A percentile compares a stretch with the other conserved stretches of the same genome.
phyloP scores from a whole-genome alignment of 2,797 vertebrate species.

The Nannoperca australis region DNA sequence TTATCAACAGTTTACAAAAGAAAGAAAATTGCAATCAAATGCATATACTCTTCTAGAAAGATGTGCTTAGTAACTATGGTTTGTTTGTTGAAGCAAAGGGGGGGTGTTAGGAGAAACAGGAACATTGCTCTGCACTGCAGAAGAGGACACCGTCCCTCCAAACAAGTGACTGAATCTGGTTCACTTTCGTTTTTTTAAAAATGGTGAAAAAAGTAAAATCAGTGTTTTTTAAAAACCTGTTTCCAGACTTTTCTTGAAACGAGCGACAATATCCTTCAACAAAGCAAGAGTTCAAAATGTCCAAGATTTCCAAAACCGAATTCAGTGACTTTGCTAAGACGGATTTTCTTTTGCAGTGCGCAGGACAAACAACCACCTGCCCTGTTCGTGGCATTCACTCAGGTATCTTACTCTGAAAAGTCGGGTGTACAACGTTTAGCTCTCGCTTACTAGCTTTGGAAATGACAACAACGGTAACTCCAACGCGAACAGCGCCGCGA shows the following conservation, averaged over 20 bases:
- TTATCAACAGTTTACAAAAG: constrained; percentile 86
- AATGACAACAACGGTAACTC: constrained; percentile 51
- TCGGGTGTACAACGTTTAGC: constrained; percentile 16
- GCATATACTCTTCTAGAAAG: constrained; percentile 88
- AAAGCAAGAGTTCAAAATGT: not conserved
- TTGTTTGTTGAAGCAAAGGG: constrained; percentile 72
- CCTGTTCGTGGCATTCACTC: constrained; percentile 60
- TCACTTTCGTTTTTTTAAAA: not conserved
- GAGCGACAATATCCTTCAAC: not conserved
- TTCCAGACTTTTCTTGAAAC: not conserved
- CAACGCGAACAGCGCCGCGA: constrained; percentile 22
- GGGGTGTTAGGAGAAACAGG: constrained; percentile 65
- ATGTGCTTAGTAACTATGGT: constrained; percentile 87
- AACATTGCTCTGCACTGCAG: constrained; percentile 57
- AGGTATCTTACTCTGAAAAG: constrained; percentile 6
- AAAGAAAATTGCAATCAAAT: constrained; percentile 85
- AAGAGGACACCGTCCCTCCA: not conserved
- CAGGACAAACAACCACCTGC: constrained; percentile 39
- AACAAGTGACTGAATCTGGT: constrained; percentile 19
- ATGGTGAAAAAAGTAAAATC: not conserved
- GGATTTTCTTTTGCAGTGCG: constrained; percentile 34
- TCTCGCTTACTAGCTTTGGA: constrained; percentile 58
- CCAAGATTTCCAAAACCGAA: not conserved
- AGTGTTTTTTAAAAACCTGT: not conserved
- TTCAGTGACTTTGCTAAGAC: constrained; percentile 25